Conservation (phyloP, 2,113 vertebrate species). For the Gila orcuttii region DNA sequence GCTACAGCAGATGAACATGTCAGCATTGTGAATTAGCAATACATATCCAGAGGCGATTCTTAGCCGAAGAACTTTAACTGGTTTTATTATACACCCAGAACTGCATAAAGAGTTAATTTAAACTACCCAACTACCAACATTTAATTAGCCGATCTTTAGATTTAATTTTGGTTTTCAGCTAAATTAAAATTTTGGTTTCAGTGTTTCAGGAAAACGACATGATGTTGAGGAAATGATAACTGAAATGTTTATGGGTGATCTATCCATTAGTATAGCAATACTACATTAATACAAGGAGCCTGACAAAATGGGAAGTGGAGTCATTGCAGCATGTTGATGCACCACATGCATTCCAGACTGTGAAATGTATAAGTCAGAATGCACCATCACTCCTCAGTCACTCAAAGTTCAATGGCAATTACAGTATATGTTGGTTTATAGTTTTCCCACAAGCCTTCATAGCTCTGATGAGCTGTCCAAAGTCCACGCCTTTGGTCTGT, state of each 20-base stretch:
- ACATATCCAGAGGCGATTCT: too few relatives aligned
- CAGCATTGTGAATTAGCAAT: too few relatives aligned
- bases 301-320: not conserved
- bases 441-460: conserved; percentile 19
- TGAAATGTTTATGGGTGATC: not conserved
- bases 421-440: conserved; percentile 21
- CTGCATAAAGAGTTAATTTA: not conserved
- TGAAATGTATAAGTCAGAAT: conserved; percentile 3
- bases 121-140: not conserved
- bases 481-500: conserved; percentile 17
- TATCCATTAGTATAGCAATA: not conserved
- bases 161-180: not conserved
- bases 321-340: not conserved
- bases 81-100: too few relatives aligned
- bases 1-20: too few relatives aligned
- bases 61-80: too few relatives aligned
- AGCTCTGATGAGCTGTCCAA: conserved; percentile 30
- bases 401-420: conserved; percentile 25
- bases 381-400: conserved; percentile 10
- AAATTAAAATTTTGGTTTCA: not conserved
- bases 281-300: not conserved
- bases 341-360: not conserved
- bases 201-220: not conserved
- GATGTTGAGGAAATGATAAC: not conserved
- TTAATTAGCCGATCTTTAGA: not conserved